A percentile compares a stretch with the other conserved stretches of the same genome.
Conservation (phyloP, 1,140 invertebrate species). For the Berghia stephanieae region DNA sequence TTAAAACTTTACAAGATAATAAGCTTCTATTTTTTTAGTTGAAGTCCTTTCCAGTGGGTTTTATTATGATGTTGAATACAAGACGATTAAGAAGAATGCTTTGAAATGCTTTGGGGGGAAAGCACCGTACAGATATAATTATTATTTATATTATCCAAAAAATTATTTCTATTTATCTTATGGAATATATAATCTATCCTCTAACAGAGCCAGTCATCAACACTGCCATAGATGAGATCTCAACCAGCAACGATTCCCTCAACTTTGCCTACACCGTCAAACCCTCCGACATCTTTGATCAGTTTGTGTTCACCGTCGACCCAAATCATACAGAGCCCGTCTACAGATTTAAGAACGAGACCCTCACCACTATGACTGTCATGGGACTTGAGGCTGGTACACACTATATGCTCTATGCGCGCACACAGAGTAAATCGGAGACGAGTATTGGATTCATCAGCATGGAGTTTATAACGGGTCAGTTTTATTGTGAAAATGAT, state of each 20-base stretch:
- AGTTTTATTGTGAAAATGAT: no score
- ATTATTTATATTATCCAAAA: no score
- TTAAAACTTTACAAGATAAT: no score
- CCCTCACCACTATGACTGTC: constrained; percentile 40
- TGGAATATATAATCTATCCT: not conserved
- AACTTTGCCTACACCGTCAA: constrained; percentile 41
- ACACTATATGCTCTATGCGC: constrained; percentile 44
- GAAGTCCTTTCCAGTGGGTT: no score
- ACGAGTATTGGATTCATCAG: no score
- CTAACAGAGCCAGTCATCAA: constrained; percentile 49
- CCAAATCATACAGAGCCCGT: constrained; percentile 9
- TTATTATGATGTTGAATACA: no score
- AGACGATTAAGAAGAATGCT: no score
- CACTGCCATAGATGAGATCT: constrained; percentile 26
- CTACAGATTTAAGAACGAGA: constrained; percentile 38
- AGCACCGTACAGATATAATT: no score
- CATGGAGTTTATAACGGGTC: no score
- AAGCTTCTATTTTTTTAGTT: no score
- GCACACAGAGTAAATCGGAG: constrained; percentile 44
- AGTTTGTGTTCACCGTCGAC: constrained; percentile 44
- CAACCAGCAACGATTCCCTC: constrained; percentile 39
- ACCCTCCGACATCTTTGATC: constrained; percentile 44
- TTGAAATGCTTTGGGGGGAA: no score
- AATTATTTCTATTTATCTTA: not conserved
- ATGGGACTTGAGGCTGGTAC: constrained; percentile 43